A percentile compares a stretch with the other conserved stretches of the same genome.
Conservation (phyloP, 2,888 invertebrate genomes). For the Tridacna gigas region DNA sequence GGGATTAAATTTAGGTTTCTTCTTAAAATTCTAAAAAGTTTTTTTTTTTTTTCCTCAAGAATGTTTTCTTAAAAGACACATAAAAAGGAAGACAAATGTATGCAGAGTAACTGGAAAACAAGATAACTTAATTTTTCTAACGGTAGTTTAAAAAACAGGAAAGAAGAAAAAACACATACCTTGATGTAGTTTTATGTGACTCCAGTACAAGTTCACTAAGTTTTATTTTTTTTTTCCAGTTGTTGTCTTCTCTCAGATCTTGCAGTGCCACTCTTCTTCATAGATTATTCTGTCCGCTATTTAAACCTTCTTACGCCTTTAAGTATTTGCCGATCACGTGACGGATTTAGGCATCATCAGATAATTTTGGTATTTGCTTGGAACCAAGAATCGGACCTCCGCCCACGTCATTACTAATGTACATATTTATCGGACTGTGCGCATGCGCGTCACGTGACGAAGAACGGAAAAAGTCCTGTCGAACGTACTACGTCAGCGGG, state of each 20-base stretch:
- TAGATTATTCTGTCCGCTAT: conserved; percentile 18
- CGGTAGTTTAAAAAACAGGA: neutral
- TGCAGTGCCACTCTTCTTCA: conserved; percentile 9
- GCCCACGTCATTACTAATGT: conserved; percentile 26
- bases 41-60: no score
- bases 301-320: conserved; percentile 8
- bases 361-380: conserved; percentile 26
- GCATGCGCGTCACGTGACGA: conserved; percentile 13
- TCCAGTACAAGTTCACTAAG: conserved; percentile 16
- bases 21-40: no score
- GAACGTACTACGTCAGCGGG: conserved; percentile 20
- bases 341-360: neutral
- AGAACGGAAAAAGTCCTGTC: conserved; percentile 11
- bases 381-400: conserved; percentile 6
- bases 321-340: conserved; percentile 24
- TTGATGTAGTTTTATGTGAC: conserved; percentile 22
- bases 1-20: no score
- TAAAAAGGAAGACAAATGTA: no score
- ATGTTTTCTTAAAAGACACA: no score
- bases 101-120: neutral
- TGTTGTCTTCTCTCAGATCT: conserved; percentile 8
- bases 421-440: conserved; percentile 18
- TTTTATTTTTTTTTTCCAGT: conserved; percentile 12
- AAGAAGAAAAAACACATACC: conserved; percentile 1
- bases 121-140: neutral